A percentile compares a stretch with the other conserved stretches of the same genome.
These are phyloP conservation scores for Limnephilus lunatus DNA, from an alignment of 2,888 invertebrate genomes.

Conservation along the genomic window DNA sequence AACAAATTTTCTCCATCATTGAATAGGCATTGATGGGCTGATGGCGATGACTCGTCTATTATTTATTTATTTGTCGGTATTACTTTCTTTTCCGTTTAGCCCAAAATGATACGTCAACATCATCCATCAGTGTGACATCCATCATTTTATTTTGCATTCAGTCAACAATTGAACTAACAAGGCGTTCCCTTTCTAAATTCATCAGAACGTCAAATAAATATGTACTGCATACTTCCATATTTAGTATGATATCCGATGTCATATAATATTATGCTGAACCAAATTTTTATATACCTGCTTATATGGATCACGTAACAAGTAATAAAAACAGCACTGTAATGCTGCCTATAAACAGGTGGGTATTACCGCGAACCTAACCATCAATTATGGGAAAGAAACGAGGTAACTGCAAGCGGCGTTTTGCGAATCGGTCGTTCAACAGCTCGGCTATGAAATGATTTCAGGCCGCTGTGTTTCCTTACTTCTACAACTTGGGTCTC, in stretches of 20 bases:
- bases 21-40: neutral
- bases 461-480: too few species aligned
- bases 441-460: too few species aligned
- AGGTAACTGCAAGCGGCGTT: too few species aligned
- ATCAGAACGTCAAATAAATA: neutral
- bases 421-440: too few species aligned
- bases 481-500: too few species aligned
- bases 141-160: conserved; percentile 2
- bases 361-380: too few species aligned
- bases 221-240: neutral
- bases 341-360: neutral
- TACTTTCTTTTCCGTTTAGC: neutral
- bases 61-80: neutral
- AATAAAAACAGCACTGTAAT: neutral
- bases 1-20: neutral
- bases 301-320: neutral
- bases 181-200: conserved; percentile 38
- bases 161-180: neutral
- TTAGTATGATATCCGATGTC: neutral
- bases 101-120: neutral
- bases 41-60: neutral
- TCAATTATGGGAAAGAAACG: too few species aligned
- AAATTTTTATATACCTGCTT: neutral
- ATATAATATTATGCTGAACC: neutral
- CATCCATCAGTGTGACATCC: neutral